Percentiles rank a stretch among this genome's conserved stretches.
Evolutionary conservation across 2,113 vertebrate genomes (phyloP).

Genomic region (Myotis brandtii): DNA sequence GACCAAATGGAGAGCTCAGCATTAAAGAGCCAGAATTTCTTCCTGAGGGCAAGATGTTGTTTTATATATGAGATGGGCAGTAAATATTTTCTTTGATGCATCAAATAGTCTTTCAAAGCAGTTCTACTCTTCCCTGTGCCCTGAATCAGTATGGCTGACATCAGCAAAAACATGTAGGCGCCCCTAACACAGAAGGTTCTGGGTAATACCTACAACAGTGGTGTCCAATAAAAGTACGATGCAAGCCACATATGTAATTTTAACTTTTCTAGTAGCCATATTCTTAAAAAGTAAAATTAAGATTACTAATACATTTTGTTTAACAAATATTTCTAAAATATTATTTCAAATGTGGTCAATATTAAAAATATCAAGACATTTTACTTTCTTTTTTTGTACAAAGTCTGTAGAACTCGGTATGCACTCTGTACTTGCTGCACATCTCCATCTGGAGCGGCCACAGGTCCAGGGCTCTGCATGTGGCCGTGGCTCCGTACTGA

Average conservation of each 20-base stretch:
- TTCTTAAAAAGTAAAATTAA: not conserved
- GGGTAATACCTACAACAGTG: not conserved
- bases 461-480: not conserved
- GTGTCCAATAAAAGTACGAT: not conserved
- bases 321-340: not conserved
- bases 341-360: not conserved
- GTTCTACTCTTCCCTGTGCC: not conserved
- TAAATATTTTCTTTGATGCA: not conserved
- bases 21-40: not conserved
- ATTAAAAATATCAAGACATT: not conserved
- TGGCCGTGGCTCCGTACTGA: not conserved
- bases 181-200: not conserved
- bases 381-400: not conserved
- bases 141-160: not conserved
- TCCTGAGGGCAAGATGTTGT: not conserved
- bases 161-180: not conserved
- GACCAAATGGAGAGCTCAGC: not conserved
- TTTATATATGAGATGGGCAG: not conserved
- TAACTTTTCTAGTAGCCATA: not conserved
- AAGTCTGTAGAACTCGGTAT: not conserved
- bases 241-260: not conserved
- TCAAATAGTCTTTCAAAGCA: not conserved
- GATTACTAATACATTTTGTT: not conserved
- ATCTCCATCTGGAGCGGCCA: not conserved
- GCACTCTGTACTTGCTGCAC: not conserved